A percentile compares a stretch with the other conserved stretches of the same genome.
Evolutionary conservation across 2,888 invertebrate species (phyloP).

Genomic region (Andrena bucephala): DNA sequence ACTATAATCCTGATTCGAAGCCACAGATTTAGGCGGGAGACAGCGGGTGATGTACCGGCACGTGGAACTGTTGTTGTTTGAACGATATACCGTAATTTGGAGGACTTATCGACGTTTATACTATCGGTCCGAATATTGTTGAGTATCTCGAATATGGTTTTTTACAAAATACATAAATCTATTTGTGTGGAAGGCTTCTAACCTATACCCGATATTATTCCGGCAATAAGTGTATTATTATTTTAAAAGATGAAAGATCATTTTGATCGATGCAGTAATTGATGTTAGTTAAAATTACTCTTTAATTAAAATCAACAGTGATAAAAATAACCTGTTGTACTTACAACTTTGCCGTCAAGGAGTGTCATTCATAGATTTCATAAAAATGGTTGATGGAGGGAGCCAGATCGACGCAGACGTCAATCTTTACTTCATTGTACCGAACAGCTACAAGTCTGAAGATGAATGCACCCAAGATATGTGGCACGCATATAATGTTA

Average conservation of each 20-base stretch:
- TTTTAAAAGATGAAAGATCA: slow-evolving; percentile 4
- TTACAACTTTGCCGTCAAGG: too few relatives aligned
- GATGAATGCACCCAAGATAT: slow-evolving; percentile 87
- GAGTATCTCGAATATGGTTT: not conserved
- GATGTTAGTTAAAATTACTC: not conserved
- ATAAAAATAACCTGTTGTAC: not conserved
- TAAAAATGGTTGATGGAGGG: slow-evolving; percentile 44
- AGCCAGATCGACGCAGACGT: slow-evolving; percentile 73
- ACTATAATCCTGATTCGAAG: too few relatives aligned
- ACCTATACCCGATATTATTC: slow-evolving; percentile 13
- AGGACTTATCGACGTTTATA: not conserved
- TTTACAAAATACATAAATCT: not conserved
- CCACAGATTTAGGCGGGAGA: too few relatives aligned
- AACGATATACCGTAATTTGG: too few relatives aligned
- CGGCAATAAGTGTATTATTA: slow-evolving; percentile 3
- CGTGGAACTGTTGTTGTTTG: too few relatives aligned
- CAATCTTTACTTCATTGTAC: slow-evolving; percentile 86
- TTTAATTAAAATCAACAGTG: not conserved
- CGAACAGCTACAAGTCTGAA: slow-evolving; percentile 85
- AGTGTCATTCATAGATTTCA: not conserved
- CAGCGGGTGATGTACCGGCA: too few relatives aligned
- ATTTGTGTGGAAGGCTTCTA: not conserved
- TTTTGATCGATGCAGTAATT: not conserved
- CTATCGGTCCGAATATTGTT: not conserved
- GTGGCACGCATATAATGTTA: slow-evolving; percentile 88